Conservation (phyloP, 2,113 vertebrate genomes). For the Trichomycterus rosablanca region DNA sequence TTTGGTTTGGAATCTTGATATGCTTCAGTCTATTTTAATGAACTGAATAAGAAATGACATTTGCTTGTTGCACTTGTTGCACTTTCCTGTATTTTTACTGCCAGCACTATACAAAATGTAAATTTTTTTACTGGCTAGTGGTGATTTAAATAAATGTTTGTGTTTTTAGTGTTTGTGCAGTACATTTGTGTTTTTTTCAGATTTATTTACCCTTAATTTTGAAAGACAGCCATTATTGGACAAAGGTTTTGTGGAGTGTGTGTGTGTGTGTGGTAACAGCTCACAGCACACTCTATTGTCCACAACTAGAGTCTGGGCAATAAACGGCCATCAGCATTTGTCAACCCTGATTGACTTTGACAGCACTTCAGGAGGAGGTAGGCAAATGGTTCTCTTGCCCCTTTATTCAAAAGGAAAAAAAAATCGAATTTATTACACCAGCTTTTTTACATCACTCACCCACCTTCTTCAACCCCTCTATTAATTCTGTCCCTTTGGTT, state of each 20-base stretch:
- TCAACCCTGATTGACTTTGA: conserved; percentile 97
- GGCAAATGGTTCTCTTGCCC: conserved; percentile 72
- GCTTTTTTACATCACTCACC: conserved; percentile 35
- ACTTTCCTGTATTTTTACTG: neutral
- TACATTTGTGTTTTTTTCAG: conserved; percentile 20
- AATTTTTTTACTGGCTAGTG: neutral
- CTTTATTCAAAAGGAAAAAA: conserved; percentile 86
- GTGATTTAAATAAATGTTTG: neutral
- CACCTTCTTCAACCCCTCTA: conserved; percentile 40
- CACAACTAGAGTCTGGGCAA: conserved; percentile 67
- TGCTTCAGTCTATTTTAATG: conserved; percentile 13
- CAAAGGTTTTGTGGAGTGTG: conserved; percentile 79
- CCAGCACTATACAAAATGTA: neutral
- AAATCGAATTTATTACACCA: conserved; percentile 44
- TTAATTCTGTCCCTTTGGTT: conserved; percentile 52
- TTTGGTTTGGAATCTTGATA: conserved; percentile 9
- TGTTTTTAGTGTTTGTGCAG: conserved; percentile 29
- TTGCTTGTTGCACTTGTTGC: neutral
- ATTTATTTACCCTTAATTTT: conserved; percentile 57
- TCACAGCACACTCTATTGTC: conserved; percentile 90
- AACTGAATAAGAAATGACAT: neutral
- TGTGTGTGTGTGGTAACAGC: conserved; percentile 84
- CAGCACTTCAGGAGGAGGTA: conserved; percentile 93
- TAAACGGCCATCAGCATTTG: conserved; percentile 67
- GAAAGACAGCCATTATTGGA: conserved; percentile 96